Conservation (phyloP, 2,888 invertebrate species). For the Pegoplata infirma region DNA sequence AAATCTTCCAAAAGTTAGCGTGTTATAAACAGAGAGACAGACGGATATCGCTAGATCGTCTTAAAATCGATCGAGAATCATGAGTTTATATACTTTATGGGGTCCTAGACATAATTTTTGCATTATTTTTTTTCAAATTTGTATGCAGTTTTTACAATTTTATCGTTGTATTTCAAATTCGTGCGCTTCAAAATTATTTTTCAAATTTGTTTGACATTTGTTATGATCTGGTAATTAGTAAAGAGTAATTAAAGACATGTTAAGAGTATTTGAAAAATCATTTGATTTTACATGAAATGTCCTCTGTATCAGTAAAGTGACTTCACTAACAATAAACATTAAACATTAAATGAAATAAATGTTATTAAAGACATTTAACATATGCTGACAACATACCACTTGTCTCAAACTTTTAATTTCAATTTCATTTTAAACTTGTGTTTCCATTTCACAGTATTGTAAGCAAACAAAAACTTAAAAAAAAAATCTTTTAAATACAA, state of each 20-base stretch:
- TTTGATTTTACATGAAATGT: not conserved
- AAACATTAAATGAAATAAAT: constrained; percentile 50
- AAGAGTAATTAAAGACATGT: not conserved
- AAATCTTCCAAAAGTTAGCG: no score
- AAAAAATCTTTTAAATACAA: constrained; percentile 31
- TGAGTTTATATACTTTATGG: no score
- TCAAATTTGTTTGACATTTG: not conserved
- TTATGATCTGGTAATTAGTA: not conserved
- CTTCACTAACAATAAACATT: constrained; percentile 48
- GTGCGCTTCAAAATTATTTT: no score
- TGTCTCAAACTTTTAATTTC: constrained; percentile 56
- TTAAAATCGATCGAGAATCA: no score
- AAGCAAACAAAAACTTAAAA: not conserved
- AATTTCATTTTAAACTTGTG: constrained; percentile 43
- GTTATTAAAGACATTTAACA: constrained; percentile 53
- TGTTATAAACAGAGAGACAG: no score
- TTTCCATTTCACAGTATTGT: constrained; percentile 35
- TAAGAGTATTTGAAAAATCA: not conserved
- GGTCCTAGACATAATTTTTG: no score
- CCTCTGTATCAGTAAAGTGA: no score
- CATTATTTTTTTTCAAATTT: no score
- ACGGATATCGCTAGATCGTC: no score
- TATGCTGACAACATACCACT: constrained; percentile 57
- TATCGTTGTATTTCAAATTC: no score
- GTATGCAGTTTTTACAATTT: no score